Conservation (phyloP, 2,888 invertebrate genomes). For the Timema podura region DNA sequence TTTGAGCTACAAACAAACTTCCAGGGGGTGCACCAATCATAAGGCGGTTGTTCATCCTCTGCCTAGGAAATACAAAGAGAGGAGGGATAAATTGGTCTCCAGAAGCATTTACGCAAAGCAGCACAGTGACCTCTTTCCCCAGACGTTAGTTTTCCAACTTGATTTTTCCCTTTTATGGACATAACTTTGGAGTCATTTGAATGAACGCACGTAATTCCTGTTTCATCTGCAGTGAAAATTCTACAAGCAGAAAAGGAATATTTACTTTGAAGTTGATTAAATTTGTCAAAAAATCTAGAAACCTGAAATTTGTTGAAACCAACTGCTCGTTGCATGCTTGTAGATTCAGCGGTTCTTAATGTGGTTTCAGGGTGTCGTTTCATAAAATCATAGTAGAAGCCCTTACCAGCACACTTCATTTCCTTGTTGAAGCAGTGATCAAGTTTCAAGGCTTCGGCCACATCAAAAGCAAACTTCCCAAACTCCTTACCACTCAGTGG, state of each 20-base stretch:
- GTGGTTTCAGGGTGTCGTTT: no score
- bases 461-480: no score
- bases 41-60: constrained; percentile 9
- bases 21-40: constrained; percentile 13
- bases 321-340: not conserved
- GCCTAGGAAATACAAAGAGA: constrained; percentile 15
- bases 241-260: not conserved
- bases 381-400: no score
- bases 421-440: no score
- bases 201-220: constrained; percentile 13
- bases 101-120: no score
- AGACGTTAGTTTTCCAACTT: constrained; percentile 22
- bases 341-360: no score
- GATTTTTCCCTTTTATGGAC: constrained; percentile 15
- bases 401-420: no score
- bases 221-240: constrained; percentile 14
- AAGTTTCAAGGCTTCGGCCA: no score
- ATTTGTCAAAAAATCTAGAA: not conserved
- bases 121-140: constrained; percentile 16
- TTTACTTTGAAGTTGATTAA: not conserved
- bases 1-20: not conserved
- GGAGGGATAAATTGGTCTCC: not conserved
- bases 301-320: constrained; percentile 15
- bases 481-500: no score
- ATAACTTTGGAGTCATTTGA: constrained; percentile 15